A percentile compares a stretch with the other conserved stretches of the same genome.
These are phyloP conservation scores for Merops nubicus DNA, from an alignment of 2,113 vertebrate genomes.

Conservation along the genomic window DNA sequence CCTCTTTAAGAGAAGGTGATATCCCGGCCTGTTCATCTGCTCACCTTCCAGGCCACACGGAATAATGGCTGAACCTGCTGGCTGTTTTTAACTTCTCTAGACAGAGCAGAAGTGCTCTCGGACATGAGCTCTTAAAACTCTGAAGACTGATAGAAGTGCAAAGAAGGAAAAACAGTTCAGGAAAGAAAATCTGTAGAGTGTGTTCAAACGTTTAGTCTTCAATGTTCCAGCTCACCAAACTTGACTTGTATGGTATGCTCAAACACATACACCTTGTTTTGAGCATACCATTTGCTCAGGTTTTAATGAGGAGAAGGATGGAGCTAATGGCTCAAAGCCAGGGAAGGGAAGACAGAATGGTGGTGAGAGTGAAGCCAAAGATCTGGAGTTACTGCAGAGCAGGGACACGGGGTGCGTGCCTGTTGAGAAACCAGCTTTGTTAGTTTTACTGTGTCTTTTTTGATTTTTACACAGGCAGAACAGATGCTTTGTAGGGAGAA, in stretches of 20 bases:
- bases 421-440: not conserved
- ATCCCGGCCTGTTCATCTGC: not conserved
- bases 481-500: accelerated
- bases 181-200: not conserved
- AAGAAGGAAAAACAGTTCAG: not conserved
- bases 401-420: not conserved
- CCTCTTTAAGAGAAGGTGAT: not conserved
- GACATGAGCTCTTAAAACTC: not conserved
- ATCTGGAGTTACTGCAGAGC: not conserved
- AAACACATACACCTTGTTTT: accelerated
- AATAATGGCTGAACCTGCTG: not conserved
- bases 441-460: not conserved
- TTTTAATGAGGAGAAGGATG: not conserved
- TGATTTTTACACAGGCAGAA: not conserved
- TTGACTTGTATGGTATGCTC: not conserved
- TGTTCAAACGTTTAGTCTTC: not conserved
- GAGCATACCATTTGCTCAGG: not conserved
- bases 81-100: not conserved
- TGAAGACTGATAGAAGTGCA: not conserved
- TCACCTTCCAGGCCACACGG: not conserved
- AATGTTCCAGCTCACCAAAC: not conserved
- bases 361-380: not conserved
- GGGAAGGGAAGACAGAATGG: not conserved
- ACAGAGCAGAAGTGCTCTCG: not conserved
- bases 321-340: not conserved